A percentile compares a stretch with the other conserved stretches of the same genome.
phyloP scores from a whole-genome alignment of 2,888 invertebrate genomes.

The Pseudanteris insignis region DNA sequence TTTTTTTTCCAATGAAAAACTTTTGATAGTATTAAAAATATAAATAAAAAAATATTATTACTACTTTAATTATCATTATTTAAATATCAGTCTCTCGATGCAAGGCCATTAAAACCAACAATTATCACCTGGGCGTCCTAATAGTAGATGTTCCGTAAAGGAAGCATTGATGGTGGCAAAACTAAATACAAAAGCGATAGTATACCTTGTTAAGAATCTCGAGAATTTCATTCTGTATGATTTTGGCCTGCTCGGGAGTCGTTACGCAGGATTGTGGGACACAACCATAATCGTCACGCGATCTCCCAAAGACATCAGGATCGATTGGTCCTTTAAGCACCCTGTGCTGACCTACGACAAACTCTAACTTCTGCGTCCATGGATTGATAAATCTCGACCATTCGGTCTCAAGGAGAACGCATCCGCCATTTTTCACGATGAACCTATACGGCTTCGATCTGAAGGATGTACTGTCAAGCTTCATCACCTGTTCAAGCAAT shows the following conservation, averaged over 20 bases:
- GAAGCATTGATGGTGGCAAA: constrained; percentile 6
- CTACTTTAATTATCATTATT: too few relatives aligned
- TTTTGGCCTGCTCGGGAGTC: constrained; percentile 70
- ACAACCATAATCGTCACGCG: constrained; percentile 54
- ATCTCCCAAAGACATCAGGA: constrained; percentile 77
- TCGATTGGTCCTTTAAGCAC: constrained; percentile 79
- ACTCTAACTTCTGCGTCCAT: constrained; percentile 90
- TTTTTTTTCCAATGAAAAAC: too few relatives aligned
- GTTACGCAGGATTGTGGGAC: constrained; percentile 71
- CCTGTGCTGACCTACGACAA: constrained; percentile 85
- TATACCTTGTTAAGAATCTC: constrained; percentile 75
- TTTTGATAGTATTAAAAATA: too few relatives aligned
- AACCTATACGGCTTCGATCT: constrained; percentile 83
- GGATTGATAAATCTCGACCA: constrained; percentile 95
- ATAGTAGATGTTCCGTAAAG: constrained; percentile 24
- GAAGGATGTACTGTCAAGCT: constrained; percentile 76
- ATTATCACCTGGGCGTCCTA: constrained; percentile 15
- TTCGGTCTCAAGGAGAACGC: constrained; percentile 85
- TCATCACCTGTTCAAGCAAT: constrained; percentile 71
- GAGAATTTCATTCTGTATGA: constrained; percentile 75
- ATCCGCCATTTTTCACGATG: constrained; percentile 84
- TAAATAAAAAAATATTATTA: too few relatives aligned
- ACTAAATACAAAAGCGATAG: constrained; percentile 7
- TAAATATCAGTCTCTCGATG: constrained; percentile 2
- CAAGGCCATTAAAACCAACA: constrained; percentile 8